Evolutionary conservation across 1,140 invertebrate species (phyloP), one percentile per base, ranked within the genome.

Genomic region (Drosophila funebris): DNA sequence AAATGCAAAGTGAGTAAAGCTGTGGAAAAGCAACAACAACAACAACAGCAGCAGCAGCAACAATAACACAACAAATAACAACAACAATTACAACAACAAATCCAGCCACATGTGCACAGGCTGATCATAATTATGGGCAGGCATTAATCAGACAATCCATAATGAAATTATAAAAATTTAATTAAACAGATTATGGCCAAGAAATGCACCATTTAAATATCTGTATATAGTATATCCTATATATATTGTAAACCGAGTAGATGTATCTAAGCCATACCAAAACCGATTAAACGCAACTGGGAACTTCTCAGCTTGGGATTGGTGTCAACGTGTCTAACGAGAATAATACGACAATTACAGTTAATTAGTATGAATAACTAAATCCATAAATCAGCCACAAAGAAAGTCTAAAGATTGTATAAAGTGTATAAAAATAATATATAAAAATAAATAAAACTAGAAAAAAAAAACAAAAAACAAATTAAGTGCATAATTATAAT

Each of bases 141-240:
- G 80, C 78, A 85, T 82, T 82, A 85, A 78, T 24, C 61, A 82
- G 82, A 85, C 83, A 87, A 81, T 78, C 78, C 71, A 87, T 88
- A 87, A 82, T 87, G 75, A 87, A 85, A 87, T 87, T 82, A 88
- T 87, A 87, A 76, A 87, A 85, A 16, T 52, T 43, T 57, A 60
- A 66, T 74, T 43, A 70, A 62, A 27, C 57, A 84, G 76, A 78
- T 78, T 83, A 85, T 73, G 56, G 72, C 73, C 58, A 63, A 76
- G 60, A 50, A 46, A 60, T 56, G 46, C 33, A 64, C 27, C 48
- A 52, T 5, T 52, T 52, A 9, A 27, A 54, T 22, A 54, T n/a
- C n/a, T 9, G 20, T n/a, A 8, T 20, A 41, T n/a, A 22, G 13
- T 27, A 33, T 16, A 36, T 6, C 8, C n/a, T n/a, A 68, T 22